Conservation (phyloP, 2,797 vertebrate species). For the Selene dorsalis region DNA sequence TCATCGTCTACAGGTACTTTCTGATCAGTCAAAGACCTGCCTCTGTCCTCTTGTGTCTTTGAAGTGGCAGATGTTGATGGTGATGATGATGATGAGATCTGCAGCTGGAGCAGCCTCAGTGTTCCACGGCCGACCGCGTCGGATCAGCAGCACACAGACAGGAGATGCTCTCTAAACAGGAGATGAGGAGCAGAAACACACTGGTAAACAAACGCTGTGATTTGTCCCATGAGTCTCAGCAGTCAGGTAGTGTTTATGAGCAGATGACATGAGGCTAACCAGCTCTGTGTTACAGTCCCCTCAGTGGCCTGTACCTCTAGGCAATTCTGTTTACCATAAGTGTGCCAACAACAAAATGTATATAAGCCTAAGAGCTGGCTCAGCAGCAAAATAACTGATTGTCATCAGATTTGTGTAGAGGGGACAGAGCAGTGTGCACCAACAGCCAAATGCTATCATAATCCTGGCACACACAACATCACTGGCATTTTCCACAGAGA, state of each 20-base stretch:
- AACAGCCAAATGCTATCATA: conserved; percentile 34
- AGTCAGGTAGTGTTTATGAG: conserved; percentile 12
- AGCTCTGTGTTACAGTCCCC: conserved; percentile 19
- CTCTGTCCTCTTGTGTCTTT: conserved; percentile 49
- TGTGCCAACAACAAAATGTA: conserved; percentile 6
- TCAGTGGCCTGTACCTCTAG: conserved; percentile 25
- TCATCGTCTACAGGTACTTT: conserved; percentile 63
- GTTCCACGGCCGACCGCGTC: conserved; percentile 52
- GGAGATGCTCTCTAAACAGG: conserved; percentile 54
- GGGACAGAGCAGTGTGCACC: conserved; percentile 13
- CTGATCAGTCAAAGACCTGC: conserved; percentile 55
- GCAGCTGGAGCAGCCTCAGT: conserved; percentile 58
- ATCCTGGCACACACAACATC: conserved; percentile 26
- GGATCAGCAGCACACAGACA: conserved; percentile 65
- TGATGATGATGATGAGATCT: conserved; percentile 46
- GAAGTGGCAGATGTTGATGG: conserved; percentile 66
- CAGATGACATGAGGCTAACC: conserved; percentile 26
- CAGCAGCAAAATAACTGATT: conserved; percentile 29
- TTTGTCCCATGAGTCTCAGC: conserved; percentile 32
- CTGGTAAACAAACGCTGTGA: conserved; percentile 46
- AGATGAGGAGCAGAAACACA: conserved; percentile 42
- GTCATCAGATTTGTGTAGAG: conserved; percentile 33
- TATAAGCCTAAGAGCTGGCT: conserved; percentile 13
- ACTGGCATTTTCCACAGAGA: conserved; percentile 17
- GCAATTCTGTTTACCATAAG: conserved; percentile 42